A percentile compares a stretch with the other conserved stretches of the same genome.
These are phyloP conservation scores for Chrysotoxum bicinctum DNA, from an alignment of 2,888 invertebrate species.

Conservation along the genomic window DNA sequence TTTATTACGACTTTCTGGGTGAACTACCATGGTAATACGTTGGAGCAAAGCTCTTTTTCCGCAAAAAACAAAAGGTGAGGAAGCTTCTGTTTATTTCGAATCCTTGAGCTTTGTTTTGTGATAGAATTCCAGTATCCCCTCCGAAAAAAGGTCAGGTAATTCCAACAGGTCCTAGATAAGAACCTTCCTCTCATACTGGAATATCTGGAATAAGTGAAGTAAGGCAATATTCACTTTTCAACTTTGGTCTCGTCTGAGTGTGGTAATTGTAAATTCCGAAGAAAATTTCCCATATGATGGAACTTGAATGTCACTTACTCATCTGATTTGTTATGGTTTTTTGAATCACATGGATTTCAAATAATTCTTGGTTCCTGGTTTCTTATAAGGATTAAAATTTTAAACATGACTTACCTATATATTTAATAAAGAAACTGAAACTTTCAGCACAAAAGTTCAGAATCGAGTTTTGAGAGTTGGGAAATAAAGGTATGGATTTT, in stretches of 20 bases:
- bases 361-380: not conserved
- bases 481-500: not conserved
- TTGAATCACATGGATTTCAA: not conserved
- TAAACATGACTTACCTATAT: not conserved
- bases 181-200: conserved; percentile 27
- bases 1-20: conserved; percentile 43
- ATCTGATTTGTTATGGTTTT: not conserved
- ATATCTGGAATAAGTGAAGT: not conserved
- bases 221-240: not conserved
- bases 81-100: conserved; percentile 47
- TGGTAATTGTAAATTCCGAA: not conserved
- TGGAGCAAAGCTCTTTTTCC: conserved; percentile 31
- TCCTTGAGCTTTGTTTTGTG: conserved; percentile 48
- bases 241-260: not conserved
- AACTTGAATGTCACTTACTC: not conserved
- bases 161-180: conserved; percentile 58
- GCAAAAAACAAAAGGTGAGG: conserved; percentile 42
- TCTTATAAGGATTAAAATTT: not conserved
- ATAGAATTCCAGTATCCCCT: conserved; percentile 45
- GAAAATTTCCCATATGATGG: not conserved
- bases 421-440: not conserved
- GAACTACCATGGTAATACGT: conserved; percentile 33
- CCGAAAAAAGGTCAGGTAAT: conserved; percentile 48
- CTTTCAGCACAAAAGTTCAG: not conserved
- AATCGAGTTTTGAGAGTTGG: not conserved